Evolutionary conservation across 2,113 vertebrate genomes (phyloP).

Genomic region (Carassius auratus): DNA sequence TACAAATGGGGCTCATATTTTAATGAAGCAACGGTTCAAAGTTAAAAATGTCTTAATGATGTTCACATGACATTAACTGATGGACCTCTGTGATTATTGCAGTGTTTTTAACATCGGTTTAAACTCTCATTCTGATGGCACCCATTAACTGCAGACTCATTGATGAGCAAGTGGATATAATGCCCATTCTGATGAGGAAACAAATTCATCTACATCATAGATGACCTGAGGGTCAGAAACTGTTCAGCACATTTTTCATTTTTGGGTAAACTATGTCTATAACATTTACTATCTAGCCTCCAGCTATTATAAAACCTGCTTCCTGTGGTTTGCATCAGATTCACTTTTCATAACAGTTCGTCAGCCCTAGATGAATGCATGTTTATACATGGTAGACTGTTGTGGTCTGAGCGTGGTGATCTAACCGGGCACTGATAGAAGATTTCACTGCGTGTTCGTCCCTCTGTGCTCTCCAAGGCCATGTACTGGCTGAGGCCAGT

Average conservation of each 20-base stretch:
- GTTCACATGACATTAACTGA: no score
- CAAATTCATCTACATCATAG: neutral
- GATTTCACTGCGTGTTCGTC: constrained; percentile 84
- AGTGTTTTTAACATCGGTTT: neutral
- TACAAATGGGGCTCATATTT: no score
- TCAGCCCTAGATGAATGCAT: neutral
- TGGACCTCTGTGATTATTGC: neutral
- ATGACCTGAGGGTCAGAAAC: neutral
- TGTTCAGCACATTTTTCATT: neutral
- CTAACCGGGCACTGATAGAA: no score
- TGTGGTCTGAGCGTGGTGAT: neutral
- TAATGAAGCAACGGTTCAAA: no score
- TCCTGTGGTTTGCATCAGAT: neutral
- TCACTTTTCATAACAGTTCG: neutral
- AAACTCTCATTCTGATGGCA: neutral
- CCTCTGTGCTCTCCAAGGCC: constrained; percentile 88
- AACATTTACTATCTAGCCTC: neutral
- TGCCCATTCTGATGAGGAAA: neutral
- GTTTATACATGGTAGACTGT: neutral
- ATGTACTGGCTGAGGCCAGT: constrained; percentile 97
- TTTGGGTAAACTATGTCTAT: neutral
- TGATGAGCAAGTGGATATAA: neutral
- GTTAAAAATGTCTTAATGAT: no score
- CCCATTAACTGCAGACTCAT: neutral
- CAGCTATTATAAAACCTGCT: neutral